Conservation (phyloP, 2,113 vertebrate species). For the Prochilodus magdalenae region DNA sequence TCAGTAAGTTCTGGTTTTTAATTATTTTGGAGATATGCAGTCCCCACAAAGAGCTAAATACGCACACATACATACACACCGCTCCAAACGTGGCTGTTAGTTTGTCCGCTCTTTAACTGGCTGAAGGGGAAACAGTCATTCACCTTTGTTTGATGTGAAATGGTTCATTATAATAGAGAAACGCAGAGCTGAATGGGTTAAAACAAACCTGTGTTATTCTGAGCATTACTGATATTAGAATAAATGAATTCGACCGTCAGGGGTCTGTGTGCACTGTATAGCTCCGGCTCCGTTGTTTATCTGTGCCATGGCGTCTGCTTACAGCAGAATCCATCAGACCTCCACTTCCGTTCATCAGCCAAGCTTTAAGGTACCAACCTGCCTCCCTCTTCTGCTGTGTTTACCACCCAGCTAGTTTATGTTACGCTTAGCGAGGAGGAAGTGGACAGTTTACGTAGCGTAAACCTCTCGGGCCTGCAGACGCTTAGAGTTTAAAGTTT, state of each 20-base stretch:
- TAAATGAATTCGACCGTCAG: not conserved
- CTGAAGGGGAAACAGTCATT: no score
- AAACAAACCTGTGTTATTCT: not conserved
- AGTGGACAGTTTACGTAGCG: conserved; percentile 73
- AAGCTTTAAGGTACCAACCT: conserved; percentile 32
- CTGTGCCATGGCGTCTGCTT: not conserved
- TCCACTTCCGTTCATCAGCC: not conserved
- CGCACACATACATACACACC: no score
- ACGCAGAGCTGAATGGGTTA: not conserved
- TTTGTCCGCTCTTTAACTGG: no score
- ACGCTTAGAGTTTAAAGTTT: conserved; percentile 64
- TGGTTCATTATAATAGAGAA: no score
- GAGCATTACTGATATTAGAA: not conserved
- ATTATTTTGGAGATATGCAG: no score
- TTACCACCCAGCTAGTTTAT: conserved; percentile 65
- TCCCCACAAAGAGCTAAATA: no score
- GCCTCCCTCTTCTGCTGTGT: conserved; percentile 50
- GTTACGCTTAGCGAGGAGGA: conserved; percentile 64
- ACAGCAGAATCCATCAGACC: not conserved
- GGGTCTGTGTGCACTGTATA: not conserved
- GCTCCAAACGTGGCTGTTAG: no score
- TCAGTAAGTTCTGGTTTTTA: no score
- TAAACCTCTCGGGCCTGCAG: conserved; percentile 73
- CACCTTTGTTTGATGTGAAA: no score
- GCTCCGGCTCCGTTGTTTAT: not conserved